Base-by-base conservation (phyloP, 2,888 invertebrate genomes). In the Cinara cedri region DNA sequence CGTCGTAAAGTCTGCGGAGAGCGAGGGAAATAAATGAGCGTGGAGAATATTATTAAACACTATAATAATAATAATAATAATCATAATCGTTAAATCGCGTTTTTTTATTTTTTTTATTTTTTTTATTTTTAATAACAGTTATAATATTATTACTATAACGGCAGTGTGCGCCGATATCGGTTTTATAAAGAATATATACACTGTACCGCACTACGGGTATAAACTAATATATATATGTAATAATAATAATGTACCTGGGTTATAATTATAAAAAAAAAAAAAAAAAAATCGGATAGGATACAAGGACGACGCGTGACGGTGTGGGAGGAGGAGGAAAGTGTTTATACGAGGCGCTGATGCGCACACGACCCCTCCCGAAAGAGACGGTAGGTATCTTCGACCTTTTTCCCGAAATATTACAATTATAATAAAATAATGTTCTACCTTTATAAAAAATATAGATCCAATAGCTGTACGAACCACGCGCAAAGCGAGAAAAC, bases 271-370 rank as follows among this genome's bases (percentile, higher is more conserved):
- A 72, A 49, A n/a, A n/a, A n/a, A n/a, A n/a, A n/a, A n/a, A n/a
- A n/a, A n/a, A n/a, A n/a, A n/a, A n/a, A n/a, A n/a, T n/a, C 60
- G 62, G 60, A 34, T 24, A 21, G 57, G 62, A 49, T 19, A 19
- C 72, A 46, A 72, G 44, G 57, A 24, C 46, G 72, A 66, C 60
- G 44, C 55, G 42, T 14, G 49, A 60, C 72, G 49, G 72, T 72
- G 72, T 72, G 72, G 72, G 72, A 60, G 72, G 72, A 60, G 72
- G 72, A 72, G 72, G 57, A 72, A 60, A 72, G 72, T 72, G 72
- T 72, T 72, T 72, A 46, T 46, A 51, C 26, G 9, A 21, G 21
- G 16, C 24, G 21, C n/a, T n/a, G n/a, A n/a, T n/a, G n/a, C n/a
- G n/a, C n/a, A n/a, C 57, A 34, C 57, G 72, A 57, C 72, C 72